phyloP scores from a whole-genome alignment of 2,888 invertebrate species.

The Diadromus collaris region DNA sequence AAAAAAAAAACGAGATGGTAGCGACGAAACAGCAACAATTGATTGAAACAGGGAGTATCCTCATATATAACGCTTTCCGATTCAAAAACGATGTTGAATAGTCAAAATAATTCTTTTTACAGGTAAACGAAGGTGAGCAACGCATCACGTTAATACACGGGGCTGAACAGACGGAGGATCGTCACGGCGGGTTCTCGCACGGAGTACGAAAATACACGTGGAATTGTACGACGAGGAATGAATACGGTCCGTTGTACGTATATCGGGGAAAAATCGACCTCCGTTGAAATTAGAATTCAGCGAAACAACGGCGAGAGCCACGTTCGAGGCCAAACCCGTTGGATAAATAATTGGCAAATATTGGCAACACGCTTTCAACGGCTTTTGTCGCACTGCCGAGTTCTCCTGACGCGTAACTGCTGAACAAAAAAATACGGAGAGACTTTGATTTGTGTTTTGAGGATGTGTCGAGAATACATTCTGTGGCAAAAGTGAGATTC shows the following conservation, averaged over 20 bases:
- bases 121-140: too few relatives aligned
- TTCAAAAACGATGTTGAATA: conserved; percentile 18
- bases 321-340: conserved; percentile 54
- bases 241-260: conserved; percentile 47
- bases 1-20: too few relatives aligned
- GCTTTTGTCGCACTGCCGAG: background rate
- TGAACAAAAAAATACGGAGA: background rate
- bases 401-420: background rate
- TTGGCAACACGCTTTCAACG: conserved; percentile 53
- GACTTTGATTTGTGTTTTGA: too few relatives aligned
- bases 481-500: too few relatives aligned
- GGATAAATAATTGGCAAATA: conserved; percentile 63
- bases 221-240: conserved; percentile 9
- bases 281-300: conserved; percentile 67
- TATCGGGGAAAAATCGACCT: conserved; percentile 80
- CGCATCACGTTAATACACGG: conserved; percentile 35
- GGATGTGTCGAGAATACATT: too few relatives aligned
- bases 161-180: background rate
- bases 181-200: too few relatives aligned
- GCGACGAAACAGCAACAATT: too few relatives aligned
- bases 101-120: background rate
- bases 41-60: too few relatives aligned
- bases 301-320: conserved; percentile 52
- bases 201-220: conserved; percentile 54
- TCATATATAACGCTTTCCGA: background rate